A percentile compares a stretch with the other conserved stretches of the same genome.
phyloP scores from a whole-genome alignment of 1,140 invertebrate species.

The Eriocheir sinensis region DNA sequence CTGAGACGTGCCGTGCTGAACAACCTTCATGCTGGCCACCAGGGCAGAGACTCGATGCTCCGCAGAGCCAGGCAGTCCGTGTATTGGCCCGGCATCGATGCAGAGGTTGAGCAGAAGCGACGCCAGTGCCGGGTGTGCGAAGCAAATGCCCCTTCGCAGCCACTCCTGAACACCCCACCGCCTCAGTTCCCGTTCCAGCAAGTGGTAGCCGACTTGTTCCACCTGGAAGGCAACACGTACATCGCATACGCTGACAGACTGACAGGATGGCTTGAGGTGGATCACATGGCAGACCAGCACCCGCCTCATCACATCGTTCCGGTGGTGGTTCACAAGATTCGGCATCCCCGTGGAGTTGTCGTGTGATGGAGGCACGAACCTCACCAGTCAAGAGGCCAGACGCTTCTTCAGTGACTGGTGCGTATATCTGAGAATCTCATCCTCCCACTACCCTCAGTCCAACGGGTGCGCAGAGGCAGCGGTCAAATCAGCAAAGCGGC shows the following conservation, averaged over 20 bases:
- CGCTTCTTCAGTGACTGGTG: not conserved
- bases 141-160: not conserved
- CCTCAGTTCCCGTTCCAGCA: conserved; percentile 39
- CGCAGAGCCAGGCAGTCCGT: not conserved
- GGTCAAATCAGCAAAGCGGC: not conserved
- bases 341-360: conserved; percentile 35
- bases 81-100: not conserved
- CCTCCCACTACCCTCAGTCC: not conserved
- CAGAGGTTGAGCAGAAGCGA: not conserved
- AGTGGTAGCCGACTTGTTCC: conserved; percentile 33
- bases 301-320: not conserved
- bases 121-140: not conserved
- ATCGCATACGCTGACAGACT: not conserved
- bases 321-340: not conserved
- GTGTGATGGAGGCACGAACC: conserved; percentile 1
- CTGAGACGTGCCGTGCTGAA: not conserved
- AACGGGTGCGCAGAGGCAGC: not conserved
- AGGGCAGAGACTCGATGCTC: not conserved
- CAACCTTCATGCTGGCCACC: not conserved
- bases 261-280: not conserved
- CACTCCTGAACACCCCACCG: not conserved
- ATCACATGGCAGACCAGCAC: not conserved
- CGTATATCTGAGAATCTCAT: not conserved
- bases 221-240: conserved; percentile 16
- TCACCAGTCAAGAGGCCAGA: conserved; percentile 16